Conservation (phyloP, 1,140 invertebrate genomes). For the Ptiloglossa arizonensis region DNA sequence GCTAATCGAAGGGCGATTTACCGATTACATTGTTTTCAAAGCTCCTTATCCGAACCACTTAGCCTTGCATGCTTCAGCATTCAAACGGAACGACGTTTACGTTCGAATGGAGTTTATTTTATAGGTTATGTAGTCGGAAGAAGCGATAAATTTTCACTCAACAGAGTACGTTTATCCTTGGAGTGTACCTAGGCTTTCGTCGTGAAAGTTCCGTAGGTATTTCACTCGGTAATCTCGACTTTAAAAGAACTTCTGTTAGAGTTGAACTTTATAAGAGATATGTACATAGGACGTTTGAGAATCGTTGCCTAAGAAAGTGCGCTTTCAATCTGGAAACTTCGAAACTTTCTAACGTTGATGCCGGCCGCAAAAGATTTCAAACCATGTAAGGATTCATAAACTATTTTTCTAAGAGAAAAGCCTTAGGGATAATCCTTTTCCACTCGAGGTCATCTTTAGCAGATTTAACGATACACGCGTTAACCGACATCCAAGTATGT, state of each 20-base stretch:
- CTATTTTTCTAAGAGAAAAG: slow-evolving; percentile 29
- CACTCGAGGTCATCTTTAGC: no score
- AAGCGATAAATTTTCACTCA: not conserved
- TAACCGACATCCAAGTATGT: no score
- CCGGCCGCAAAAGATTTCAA: slow-evolving; percentile 20
- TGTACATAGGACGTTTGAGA: no score
- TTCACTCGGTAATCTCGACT: not conserved
- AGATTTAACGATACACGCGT: no score
- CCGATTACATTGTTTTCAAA: slow-evolving; percentile 12
- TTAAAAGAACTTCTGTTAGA: not conserved
- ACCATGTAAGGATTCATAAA: slow-evolving; percentile 16
- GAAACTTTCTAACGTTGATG: slow-evolving; percentile 21
- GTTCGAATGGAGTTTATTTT: not conserved
- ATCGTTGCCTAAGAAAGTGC: no score
- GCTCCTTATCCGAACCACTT: not conserved
- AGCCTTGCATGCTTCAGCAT: not conserved
- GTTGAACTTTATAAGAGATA: not conserved
- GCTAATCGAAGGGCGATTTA: slow-evolving; percentile 13
- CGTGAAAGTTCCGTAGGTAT: no score
- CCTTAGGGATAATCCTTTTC: no score
- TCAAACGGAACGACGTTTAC: not conserved
- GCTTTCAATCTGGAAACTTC: not conserved
- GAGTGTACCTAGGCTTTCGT: not conserved
- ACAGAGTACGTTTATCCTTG: not conserved
- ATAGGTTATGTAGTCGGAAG: not conserved